These are phyloP conservation scores for Platorchestia sp. DNA, from an alignment of 1,140 invertebrate species.

Conservation along the genomic window DNA sequence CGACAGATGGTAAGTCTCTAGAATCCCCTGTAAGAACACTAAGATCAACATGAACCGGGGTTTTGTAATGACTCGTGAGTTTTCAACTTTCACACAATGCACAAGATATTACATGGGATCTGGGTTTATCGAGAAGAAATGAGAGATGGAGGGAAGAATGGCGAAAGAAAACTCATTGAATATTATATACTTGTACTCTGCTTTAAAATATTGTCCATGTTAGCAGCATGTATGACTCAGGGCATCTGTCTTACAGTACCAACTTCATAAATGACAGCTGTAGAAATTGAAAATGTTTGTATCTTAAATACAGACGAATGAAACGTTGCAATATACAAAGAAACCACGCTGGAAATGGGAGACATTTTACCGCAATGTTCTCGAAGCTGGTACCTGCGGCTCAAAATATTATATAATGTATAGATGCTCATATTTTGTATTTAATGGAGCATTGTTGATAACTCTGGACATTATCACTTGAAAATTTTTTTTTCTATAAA, in stretches of 20 bases:
- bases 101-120: neutral
- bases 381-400: no score
- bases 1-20: neutral
- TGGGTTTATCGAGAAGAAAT: neutral
- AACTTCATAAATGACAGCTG: neutral
- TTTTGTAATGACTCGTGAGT: neutral
- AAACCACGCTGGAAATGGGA: neutral
- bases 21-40: neutral
- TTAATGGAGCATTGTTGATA: no score
- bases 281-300: neutral
- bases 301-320: neutral
- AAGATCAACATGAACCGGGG: neutral
- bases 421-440: no score
- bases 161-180: neutral
- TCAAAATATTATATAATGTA: no score
- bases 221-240: neutral
- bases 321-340: neutral
- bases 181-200: neutral
- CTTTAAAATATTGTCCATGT: neutral
- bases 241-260: neutral
- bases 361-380: neutral
- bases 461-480: no score
- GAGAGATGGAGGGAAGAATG: neutral
- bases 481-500: no score
- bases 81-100: neutral